These are phyloP conservation scores for Opisthocomus hoazin DNA, from an alignment of 2,113 vertebrate genomes.

Conservation along the genomic window DNA sequence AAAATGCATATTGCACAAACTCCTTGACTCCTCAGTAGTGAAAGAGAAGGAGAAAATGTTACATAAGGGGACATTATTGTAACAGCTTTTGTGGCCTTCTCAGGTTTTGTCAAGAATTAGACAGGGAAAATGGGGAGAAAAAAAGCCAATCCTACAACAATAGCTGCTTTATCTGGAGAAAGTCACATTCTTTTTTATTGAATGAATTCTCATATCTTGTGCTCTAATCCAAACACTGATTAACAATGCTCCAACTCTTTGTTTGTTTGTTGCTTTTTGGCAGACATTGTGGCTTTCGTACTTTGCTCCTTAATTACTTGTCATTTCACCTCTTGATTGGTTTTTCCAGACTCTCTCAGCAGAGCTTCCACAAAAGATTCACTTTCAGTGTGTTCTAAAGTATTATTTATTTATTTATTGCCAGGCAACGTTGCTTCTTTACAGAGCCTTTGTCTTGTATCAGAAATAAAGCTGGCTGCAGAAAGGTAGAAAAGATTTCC, in stretches of 20 bases:
- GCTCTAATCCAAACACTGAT: conserved; percentile 33
- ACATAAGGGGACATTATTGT: background rate
- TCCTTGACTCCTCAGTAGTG: background rate
- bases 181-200: background rate
- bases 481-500: background rate
- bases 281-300: conserved; percentile 1
- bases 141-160: background rate
- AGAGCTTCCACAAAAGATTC: background rate
- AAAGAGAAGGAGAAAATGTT: background rate
- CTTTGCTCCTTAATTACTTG: conserved; percentile 53
- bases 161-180: background rate
- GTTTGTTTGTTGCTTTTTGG: conserved; percentile 12
- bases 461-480: background rate
- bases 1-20: background rate
- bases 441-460: background rate
- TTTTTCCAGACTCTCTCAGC: conserved; percentile 1
- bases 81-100: background rate
- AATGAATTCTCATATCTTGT: background rate
- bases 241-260: conserved; percentile 24
- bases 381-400: background rate
- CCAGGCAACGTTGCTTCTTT: background rate
- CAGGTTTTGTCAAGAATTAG: background rate
- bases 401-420: conserved; percentile 33
- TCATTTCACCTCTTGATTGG: background rate
- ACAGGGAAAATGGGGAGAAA: background rate